Base-by-base conservation (phyloP, 2,797 vertebrate genomes). In the Sebastes diploproa region DNA sequence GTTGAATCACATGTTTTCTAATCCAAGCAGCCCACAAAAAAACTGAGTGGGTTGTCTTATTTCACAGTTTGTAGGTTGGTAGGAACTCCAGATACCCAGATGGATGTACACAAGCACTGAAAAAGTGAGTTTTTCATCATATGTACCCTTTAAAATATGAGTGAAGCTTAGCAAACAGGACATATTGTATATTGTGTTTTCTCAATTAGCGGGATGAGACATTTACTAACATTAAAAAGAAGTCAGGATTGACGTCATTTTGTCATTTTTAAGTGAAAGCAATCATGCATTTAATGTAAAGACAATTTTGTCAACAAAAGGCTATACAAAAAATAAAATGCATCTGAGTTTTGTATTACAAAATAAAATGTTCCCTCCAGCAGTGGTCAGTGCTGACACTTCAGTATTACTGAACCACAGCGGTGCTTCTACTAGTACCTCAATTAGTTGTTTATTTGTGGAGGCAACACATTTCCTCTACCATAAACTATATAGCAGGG, bases 351-450 rank as follows among this genome's bases (percentile, higher is more conserved):
- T 34, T 59, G 5, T 50, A 50, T 52, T 58, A n/a, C n/a, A 76
- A 18, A 72, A 8, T 68, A 22, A 80, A 78, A 68, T 4, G 10
- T 36, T 7, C 67, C 59, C 30, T 64, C 52, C 23, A 66, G 81
- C 61, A 63, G 59, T 38, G 79, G 60, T 75, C 75, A 78, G 58
- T 23, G 72, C 74, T 64, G 75, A 81, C 71, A 60, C 23, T 89
- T 61, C 59, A 72, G 75, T 5, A 46, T 64, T 78, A 82, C 84
- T 79, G 72, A 80, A 72, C 60, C 68, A 65, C 76, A 72, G 56
- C 10, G 0, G 20, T 7, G 29, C 58, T 75, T 83, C 59, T 50
- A 4, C 65, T 13, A 0, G 13, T 16, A 29, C 59, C 65, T 77
- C 62, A 34, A 54, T 78, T 75, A 78, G 46, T 13, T 6, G 16